phyloP scores from a whole-genome alignment of 2,888 invertebrate species.

The Rhingia campestris region DNA sequence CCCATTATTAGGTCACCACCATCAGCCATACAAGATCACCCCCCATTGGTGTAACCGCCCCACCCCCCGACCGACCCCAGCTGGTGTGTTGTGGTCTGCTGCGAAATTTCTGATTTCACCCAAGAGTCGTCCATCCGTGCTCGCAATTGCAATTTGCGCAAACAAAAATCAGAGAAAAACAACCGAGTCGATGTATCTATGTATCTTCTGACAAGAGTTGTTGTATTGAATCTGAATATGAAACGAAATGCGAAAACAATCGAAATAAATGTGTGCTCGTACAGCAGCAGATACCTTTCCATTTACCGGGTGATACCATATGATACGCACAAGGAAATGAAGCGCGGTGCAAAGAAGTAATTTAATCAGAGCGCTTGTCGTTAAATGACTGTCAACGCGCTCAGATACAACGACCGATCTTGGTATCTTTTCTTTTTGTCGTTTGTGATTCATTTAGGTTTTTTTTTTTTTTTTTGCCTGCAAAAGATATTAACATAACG shows the following conservation, averaged over 20 bases:
- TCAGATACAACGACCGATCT: constrained; percentile 62
- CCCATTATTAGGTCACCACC: constrained; percentile 69
- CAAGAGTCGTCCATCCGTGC: constrained; percentile 34
- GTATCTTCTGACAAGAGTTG: neutral
- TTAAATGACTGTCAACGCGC: constrained; percentile 73
- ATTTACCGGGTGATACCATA: constrained; percentile 61
- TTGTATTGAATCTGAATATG: constrained; percentile 66
- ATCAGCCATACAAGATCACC: constrained; percentile 2
- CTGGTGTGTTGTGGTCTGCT: constrained; percentile 15
- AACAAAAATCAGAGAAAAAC: constrained; percentile 12
- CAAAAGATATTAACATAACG: constrained; percentile 68
- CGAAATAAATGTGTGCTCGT: constrained; percentile 53
- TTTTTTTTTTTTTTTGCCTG: constrained; percentile 29
- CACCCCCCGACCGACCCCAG: neutral
- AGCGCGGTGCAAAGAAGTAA: constrained; percentile 67
- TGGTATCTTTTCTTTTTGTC: constrained; percentile 26
- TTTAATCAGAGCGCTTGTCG: constrained; percentile 73
- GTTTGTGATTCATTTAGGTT: constrained; percentile 28
- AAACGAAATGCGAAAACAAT: constrained; percentile 63
- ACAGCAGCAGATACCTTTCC: constrained; percentile 54
- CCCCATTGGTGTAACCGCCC: neutral
- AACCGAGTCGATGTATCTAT: constrained; percentile 25
- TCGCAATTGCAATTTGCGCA: constrained; percentile 36
- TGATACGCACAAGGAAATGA: constrained; percentile 72
- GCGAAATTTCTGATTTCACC: constrained; percentile 69